Base-by-base conservation (phyloP, 2,888 invertebrate species). In the Folsomia manolachei region DNA sequence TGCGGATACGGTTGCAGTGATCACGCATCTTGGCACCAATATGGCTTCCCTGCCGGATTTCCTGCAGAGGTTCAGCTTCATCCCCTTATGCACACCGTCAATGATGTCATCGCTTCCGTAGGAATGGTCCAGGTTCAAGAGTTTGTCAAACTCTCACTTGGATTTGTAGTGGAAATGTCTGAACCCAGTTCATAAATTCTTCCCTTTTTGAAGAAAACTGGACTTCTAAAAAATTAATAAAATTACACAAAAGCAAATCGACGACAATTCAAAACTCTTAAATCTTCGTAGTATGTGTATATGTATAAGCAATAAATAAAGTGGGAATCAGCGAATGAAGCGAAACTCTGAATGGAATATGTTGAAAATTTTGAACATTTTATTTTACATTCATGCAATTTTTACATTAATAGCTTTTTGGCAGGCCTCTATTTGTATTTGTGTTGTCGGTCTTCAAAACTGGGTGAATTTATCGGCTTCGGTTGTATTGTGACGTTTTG, bases 1-100 rank as follows among this genome's bases (percentile, higher is more conserved):
- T 72, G 72, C n/a, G 70, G 70, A 14, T 72, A 70, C 24, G 70
- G 25, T 11, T 72, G 72, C 27, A 65, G 69, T 1, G 72, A 72
- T 39, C 72, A 72, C 51, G 64, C 64, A 14, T 51, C 61, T 25
- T 72, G 63, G 61, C 9, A 27, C 14, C 7, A 27, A 14, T 21
- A 25, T 23, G 70, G 72, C 1, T 70, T 66, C 53, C 62, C 56
- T 2, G 61, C 72, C 0, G 51, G 65, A 0, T 19, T 24, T 11
- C 70, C 72, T 11, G n/a, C 27, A n/a, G 72, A 72, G 24, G 24
- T 51, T 18, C n/a, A n/a, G n/a, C n/a, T n/a, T 14, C 4, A 39
- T 39, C 39, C 39, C 7, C 39, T 9, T 9, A 39, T 39, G 39
- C 39, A 39, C 14, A 39, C 7, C 4, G 39, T 39, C 14, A 14